Percentiles rank a stretch among this genome's conserved stretches.
Conservation (phyloP, 2,888 invertebrate species). For the Gnatocerus cornutus region DNA sequence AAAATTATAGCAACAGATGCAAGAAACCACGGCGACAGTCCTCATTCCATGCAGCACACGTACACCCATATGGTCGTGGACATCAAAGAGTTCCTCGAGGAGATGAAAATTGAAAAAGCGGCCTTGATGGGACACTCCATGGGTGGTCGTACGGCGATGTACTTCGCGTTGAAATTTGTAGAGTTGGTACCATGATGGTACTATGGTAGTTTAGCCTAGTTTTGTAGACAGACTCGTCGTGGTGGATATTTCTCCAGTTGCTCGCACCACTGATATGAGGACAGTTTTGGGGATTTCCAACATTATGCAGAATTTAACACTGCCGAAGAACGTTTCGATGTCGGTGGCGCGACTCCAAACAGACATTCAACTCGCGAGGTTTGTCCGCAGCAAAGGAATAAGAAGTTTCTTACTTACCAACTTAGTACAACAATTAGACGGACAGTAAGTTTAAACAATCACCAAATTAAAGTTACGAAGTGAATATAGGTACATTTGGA, state of each 20-base stretch:
- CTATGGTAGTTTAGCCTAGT: conserved; percentile 71
- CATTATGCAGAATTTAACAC: conserved; percentile 77
- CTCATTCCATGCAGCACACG: conserved; percentile 82
- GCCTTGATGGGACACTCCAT: conserved; percentile 93
- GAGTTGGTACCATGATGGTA: conserved; percentile 15
- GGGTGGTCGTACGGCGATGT: conserved; percentile 96
- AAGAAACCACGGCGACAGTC: conserved; percentile 96
- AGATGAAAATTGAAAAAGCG: conserved; percentile 77
- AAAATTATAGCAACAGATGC: conserved; percentile 78
- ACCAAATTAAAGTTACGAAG: neutral
- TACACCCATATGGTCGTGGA: conserved; percentile 86
- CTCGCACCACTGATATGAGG: conserved; percentile 76
- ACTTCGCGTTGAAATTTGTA: conserved; percentile 83
- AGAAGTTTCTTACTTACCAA: conserved; percentile 91
- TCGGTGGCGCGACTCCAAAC: conserved; percentile 81
- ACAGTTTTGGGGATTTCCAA: conserved; percentile 79
- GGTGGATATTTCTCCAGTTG: conserved; percentile 82
- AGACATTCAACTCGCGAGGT: conserved; percentile 77
- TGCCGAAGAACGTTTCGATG: conserved; percentile 77
- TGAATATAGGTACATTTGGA: conserved; percentile 79
- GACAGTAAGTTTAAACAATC: conserved; percentile 57
- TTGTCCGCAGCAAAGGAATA: conserved; percentile 75
- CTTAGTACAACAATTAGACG: conserved; percentile 73
- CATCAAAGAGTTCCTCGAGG: conserved; percentile 78
- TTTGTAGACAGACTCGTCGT: conserved; percentile 80